Percentiles rank a stretch among this genome's conserved stretches.
Conservation (phyloP, 2,888 invertebrate species). For the Taphrorychus bicolor region DNA sequence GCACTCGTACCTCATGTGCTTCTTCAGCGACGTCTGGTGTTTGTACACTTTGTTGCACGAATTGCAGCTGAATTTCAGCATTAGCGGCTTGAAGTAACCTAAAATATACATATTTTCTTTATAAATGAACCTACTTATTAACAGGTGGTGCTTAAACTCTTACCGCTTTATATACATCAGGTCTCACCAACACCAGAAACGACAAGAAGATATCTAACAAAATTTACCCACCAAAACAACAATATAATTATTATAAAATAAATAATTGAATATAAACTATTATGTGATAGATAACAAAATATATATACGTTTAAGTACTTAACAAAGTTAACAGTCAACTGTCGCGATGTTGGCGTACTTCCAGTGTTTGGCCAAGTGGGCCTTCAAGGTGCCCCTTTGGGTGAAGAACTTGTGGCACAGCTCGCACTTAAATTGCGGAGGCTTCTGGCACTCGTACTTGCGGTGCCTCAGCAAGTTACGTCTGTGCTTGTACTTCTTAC, state of each 20-base stretch:
- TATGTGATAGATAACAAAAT: background rate
- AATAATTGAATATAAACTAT: constrained; percentile 2
- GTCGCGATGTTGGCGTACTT: constrained; percentile 19
- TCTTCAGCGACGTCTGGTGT: constrained; percentile 74
- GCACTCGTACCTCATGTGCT: constrained; percentile 56
- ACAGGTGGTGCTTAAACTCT: background rate
- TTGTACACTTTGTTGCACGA: constrained; percentile 61
- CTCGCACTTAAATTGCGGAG: constrained; percentile 47
- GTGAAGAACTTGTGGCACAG: constrained; percentile 38
- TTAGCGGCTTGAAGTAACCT: constrained; percentile 1
- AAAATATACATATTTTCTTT: too few species aligned
- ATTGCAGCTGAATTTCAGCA: constrained; percentile 25
- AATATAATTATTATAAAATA: constrained; percentile 19
- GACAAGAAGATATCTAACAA: constrained; percentile 1
- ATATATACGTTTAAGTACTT: constrained; percentile 6
- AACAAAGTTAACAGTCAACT: constrained; percentile 18
- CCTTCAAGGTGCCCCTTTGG: constrained; percentile 37
- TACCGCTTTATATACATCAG: background rate
- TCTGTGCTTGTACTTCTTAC: constrained; percentile 47
- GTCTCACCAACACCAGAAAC: background rate
- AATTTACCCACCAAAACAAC: constrained; percentile 17
- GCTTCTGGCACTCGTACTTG: constrained; percentile 52
- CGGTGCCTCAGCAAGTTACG: constrained; percentile 45
- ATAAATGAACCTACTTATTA: too few species aligned
- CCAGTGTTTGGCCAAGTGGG: constrained; percentile 39